Evolutionary conservation across 2,888 invertebrate genomes (phyloP), one percentile per base, ranked within the genome.

Genomic region (Agonum fuliginosum): DNA sequence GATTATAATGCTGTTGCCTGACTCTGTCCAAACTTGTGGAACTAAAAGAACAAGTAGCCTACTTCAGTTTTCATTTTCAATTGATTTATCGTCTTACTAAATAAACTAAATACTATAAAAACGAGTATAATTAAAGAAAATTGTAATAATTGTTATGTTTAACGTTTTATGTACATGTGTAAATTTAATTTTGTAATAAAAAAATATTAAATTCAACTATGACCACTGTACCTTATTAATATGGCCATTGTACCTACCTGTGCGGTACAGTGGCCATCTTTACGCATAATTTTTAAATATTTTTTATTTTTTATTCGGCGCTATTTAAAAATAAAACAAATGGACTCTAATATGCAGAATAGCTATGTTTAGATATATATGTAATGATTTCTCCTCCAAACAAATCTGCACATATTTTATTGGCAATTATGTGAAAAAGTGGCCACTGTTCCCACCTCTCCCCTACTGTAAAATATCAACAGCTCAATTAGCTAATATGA

Each of bases 101-200:
- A 41, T 41, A 41, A 41, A 41, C 1, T 41, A 41, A n/a, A n/a
- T n/a, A n/a, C n/a, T n/a, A n/a, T n/a, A 41, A 41, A 41, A 41
- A 12, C 12, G 41, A n/a, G 41, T 12, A 41, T 41, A 41, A n/a
- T 41, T 12, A 41, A 41, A 41, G 1, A 34, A 34, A 41, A 41
- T n/a, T 41, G 41, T 41, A 41, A 41, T 41, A 41, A 41, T 41
- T 41, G 12, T 41, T 41, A 41, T 41, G 41, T n/a, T 41, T 41
- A 41, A 12, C n/a, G 2, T 41, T 41, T 41, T 41, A 41, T 41
- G 41, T 41, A n/a, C n/a, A 41, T 10, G 41, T 12, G 1, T 10
- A 41, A 12, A n/a, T 41, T 41, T 41, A 14, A 41, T 41, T 3
- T 41, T 41, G 4, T 41, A 5, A 41, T 10, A 10, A 41, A 41